phyloP scores from a whole-genome alignment of 2,113 vertebrate genomes.

The Carlito syrichta region DNA sequence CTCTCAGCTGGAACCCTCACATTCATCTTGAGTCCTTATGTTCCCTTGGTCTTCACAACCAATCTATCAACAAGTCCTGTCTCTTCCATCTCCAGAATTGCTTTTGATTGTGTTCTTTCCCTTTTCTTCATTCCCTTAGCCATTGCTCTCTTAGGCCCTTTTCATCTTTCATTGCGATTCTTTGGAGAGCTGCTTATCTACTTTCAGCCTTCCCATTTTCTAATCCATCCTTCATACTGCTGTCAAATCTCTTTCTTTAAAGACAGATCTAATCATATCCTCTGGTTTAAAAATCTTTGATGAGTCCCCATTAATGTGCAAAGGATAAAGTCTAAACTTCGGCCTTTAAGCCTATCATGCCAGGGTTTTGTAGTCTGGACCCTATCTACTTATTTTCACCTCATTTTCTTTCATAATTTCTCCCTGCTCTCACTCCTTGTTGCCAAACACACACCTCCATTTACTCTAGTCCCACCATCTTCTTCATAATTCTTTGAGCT shows the following conservation, averaged over 20 bases:
- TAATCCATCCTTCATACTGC: background rate
- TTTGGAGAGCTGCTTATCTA: background rate
- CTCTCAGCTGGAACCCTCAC: constrained; percentile 8
- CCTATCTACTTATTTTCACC: background rate
- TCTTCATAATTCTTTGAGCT: background rate
- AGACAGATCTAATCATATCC: background rate
- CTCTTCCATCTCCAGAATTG: constrained; percentile 34
- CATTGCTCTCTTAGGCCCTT: background rate
- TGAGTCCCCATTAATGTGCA: background rate
- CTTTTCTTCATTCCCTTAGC: background rate
- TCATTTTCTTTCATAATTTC: background rate
- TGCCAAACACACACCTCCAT: background rate
- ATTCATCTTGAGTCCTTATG: constrained; percentile 41
- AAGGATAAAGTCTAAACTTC: background rate
- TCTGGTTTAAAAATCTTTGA: constrained; percentile 34
- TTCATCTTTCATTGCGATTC: constrained; percentile 21
- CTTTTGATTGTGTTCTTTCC: constrained; percentile 23
- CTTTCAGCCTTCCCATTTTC: constrained; percentile 22
- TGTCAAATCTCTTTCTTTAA: constrained; percentile 35
- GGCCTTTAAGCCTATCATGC: background rate
- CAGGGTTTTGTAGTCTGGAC: background rate
- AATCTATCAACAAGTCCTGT: background rate
- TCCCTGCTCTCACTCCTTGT: background rate
- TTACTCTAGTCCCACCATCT: background rate
- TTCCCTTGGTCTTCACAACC: background rate